Evolutionary conservation across 2,113 vertebrate species (phyloP), one percentile per base, ranked within the genome.

Genomic region (Leucopsar rothschildi): DNA sequence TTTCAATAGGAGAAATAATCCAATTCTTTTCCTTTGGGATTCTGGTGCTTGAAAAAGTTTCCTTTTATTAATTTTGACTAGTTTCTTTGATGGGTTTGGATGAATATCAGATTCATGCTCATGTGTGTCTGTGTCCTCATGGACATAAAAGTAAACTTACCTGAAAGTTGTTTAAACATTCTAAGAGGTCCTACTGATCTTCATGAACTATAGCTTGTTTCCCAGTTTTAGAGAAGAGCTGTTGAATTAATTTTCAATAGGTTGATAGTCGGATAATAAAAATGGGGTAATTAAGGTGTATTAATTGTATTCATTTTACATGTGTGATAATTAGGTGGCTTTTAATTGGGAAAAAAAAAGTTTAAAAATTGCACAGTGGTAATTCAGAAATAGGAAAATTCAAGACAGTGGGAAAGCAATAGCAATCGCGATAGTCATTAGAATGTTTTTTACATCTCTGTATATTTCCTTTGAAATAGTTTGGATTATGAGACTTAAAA

Each of bases 31-130:
- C n/a, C 37, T 78, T 60, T 92, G 78, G 50, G 68, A 72, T 90
- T 87, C 61, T 92, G 81, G 77, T 76, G 53, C 81, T 92, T 92
- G 42, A 52, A 92, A 87, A 76, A 53, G 12, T 83, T 92, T 71
- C 21, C 24, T 88, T 92, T 91, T 52, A 27, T n/a, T 86, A 31
- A 33, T 57, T 35, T 65, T 82, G 29, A 55, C 21, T 84, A 12
- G 8, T 66, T 85, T 53, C 44, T 83, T 82, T 59, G 11, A 19
- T 77, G n/a, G 33, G 12, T 66, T 93, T 92, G 21, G 27, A 24
- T n/a, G 12, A 66, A 39, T 77, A 69, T 18, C 24, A 60, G 53
- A 55, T 61, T 21, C 2, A 13, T 71, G 24, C 42, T 86, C 42
- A 47, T 22, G 35, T 75, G 42, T 83, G 31, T 70, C 24, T 44